phyloP scores from a whole-genome alignment of 2,797 vertebrate genomes.

The Miichthys miiuy region DNA sequence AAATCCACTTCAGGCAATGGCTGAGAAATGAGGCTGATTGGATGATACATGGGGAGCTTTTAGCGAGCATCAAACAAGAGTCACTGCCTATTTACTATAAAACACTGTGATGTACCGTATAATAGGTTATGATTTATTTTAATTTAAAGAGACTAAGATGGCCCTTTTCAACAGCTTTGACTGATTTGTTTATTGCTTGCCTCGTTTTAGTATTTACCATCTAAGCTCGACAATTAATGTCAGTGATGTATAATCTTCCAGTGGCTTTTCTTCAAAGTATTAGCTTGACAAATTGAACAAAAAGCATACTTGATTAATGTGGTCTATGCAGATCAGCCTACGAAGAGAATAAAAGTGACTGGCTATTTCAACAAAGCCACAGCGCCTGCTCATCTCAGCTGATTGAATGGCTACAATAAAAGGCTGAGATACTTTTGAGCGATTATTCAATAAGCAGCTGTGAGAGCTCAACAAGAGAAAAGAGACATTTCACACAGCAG shows the following conservation, averaged over 20 bases:
- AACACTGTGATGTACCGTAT: conserved; percentile 31
- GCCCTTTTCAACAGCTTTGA: conserved; percentile 25
- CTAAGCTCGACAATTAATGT: conserved; percentile 29
- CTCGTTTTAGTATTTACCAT: conserved; percentile 35
- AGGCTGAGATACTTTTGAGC: conserved; percentile 69
- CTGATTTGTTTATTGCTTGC: conserved; percentile 52
- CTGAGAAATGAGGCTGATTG: conserved; percentile 52
- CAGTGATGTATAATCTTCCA: conserved; percentile 25
- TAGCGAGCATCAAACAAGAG: conserved; percentile 45
- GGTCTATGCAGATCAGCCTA: conserved; percentile 18
- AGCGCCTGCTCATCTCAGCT: conserved; percentile 48
- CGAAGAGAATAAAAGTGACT: conserved; percentile 47
- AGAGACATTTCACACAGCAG: conserved; percentile 58
- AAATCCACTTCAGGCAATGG: conserved; percentile 46
- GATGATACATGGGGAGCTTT: conserved; percentile 38
- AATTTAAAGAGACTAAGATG: conserved; percentile 36
- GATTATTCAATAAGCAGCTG: conserved; percentile 76
- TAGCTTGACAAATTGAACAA: conserved; percentile 45
- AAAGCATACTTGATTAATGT: conserved; percentile 44
- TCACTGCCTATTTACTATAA: conserved; percentile 29
- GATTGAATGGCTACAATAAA: conserved; percentile 74
- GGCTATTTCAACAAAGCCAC: conserved; percentile 43
- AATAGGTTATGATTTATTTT: conserved; percentile 50
- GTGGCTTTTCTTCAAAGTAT: conserved; percentile 36
- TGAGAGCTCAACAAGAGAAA: conserved; percentile 56